phyloP scores from a whole-genome alignment of 2,113 vertebrate species.

The Hiodon tergisus region DNA sequence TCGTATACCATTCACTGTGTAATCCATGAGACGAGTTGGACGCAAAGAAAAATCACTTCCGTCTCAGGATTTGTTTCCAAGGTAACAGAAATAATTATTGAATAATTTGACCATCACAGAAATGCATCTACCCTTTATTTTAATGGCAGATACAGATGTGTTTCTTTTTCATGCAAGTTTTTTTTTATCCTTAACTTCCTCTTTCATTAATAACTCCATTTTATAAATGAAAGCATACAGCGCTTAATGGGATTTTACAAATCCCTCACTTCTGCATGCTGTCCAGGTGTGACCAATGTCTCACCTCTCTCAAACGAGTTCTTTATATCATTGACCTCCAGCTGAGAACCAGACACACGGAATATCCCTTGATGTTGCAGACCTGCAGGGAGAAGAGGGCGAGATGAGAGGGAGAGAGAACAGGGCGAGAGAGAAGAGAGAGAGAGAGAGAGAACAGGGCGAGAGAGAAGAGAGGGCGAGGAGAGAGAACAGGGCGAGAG shows the following conservation, averaged over 20 bases:
- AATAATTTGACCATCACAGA: too few species aligned
- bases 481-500: too few species aligned
- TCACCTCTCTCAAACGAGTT: conserved; percentile 98
- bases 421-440: too few species aligned
- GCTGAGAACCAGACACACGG: conserved; percentile 91
- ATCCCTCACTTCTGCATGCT: conserved; percentile 15
- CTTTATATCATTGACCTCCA: conserved; percentile 98
- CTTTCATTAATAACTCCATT: not conserved
- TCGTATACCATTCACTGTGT: too few species aligned
- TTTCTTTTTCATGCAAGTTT: too few species aligned
- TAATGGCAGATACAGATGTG: not conserved
- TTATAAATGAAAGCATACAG: not conserved
- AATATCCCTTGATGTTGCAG: conserved; percentile 98
- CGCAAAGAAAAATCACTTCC: too few species aligned
- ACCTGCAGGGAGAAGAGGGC: conserved; percentile 55
- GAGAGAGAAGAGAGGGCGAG: too few species aligned
- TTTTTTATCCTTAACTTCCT: too few species aligned
- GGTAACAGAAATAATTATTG: too few species aligned
- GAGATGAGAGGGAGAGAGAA: not conserved
- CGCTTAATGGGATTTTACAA: conserved; percentile 16
- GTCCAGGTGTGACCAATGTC: conserved; percentile 30
- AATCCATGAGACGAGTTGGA: too few species aligned
- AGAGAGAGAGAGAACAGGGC: too few species aligned
- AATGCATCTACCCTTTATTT: not conserved
- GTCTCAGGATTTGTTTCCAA: too few species aligned